Percentiles rank a stretch among this genome's conserved stretches.
Conservation (phyloP, 2,113 vertebrate genomes). For the Onychostruthus taczanowskii region DNA sequence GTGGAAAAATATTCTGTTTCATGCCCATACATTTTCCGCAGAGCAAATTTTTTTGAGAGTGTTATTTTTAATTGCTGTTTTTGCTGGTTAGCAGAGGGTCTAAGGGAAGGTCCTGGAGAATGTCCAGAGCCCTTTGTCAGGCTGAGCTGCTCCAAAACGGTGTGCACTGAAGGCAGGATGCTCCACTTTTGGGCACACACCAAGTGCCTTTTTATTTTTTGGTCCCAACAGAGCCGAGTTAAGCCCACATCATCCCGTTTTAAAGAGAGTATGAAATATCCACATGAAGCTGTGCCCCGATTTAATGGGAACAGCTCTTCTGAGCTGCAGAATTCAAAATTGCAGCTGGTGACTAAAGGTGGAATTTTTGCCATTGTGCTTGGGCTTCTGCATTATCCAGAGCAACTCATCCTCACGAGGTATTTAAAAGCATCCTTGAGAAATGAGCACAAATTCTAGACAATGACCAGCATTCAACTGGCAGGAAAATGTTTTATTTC, state of each 20-base stretch:
- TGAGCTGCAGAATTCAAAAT: not conserved
- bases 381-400: not conserved
- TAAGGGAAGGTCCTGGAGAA: not conserved
- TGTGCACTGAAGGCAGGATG: not conserved
- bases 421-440: not conserved
- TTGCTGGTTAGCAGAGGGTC: not conserved
- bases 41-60: fast-evolving
- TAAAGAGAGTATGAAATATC: not conserved
- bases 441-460: not conserved
- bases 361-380: not conserved
- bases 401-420: not conserved
- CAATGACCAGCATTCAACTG: not conserved
- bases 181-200: not conserved
- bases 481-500: not conserved
- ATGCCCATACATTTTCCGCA: not conserved
- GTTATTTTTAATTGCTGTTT: not conserved
- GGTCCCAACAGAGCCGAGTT: not conserved
- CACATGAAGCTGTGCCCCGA: fast-evolving
- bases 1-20: not conserved
- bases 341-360: not conserved
- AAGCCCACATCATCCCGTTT: not conserved
- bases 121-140: not conserved
- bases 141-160: not conserved
- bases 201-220: not conserved
- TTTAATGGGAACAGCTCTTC: not conserved